Base-by-base conservation (phyloP, 2,113 vertebrate genomes). In the Triplophysa dalaica region DNA sequence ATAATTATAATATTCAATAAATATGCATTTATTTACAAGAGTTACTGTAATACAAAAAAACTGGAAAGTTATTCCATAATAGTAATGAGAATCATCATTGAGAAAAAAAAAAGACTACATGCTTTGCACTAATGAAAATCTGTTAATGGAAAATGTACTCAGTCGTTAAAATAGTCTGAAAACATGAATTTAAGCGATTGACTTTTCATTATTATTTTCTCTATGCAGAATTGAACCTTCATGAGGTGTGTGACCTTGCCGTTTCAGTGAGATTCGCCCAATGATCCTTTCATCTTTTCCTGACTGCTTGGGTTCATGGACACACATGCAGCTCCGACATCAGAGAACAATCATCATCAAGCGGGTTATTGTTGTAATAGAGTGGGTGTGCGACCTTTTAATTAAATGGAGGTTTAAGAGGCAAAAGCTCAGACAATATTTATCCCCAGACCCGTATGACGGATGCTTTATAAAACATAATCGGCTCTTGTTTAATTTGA, bases 331-430 rank as follows among this genome's bases (percentile, higher is more conserved):
- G 72, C 75, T 65, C 60, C 83, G 84, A 83, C 70, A 50, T 81
- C 78, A 81, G 7, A 64, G 22, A 78, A 69, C 60, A 81, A 73
- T 60, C 8, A 65, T 75, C 79, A 75, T 73, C 66, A 62, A 29
- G 41, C 45, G 17, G 52, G 63, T 82, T 73, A 79, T 75, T 68
- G 64, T 79, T 62, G 74, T 72, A 61, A 65, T 65, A 33, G 48
- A n/a, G 63, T 33, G 75, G 62, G 63, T 70, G 76, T 54, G 56
- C 38, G 9, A 6, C 48, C 69, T 63, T 19, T 67, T 85, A 78
- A 81, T 79, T 69, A 21, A 85, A 75, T 81, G 19, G 75, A 75
- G 77, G 78, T 81, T 81, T 75, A 66, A 82, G 41, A 56, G 33
- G 48, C 62, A 77, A 73, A 81, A 62, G 26, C 73, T 80, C 19